Percentiles rank a stretch among this genome's conserved stretches.
Evolutionary conservation across 2,113 vertebrate species (phyloP).

Genomic region (Hiodon tergisus): DNA sequence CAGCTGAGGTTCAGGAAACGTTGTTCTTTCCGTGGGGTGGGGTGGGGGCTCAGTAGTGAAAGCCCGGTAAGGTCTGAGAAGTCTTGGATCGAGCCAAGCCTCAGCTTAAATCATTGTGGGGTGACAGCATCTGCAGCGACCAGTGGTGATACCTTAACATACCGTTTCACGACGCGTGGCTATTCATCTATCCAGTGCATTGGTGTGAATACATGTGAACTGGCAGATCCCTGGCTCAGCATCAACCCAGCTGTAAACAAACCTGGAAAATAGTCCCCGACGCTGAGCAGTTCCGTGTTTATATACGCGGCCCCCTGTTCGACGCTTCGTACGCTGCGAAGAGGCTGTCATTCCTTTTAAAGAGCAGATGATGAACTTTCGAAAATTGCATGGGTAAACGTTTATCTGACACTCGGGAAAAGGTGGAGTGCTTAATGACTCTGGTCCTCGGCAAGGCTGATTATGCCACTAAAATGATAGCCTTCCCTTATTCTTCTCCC

Average conservation of each 20-base stretch:
- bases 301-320: neutral
- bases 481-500: neutral
- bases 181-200: too few relatives aligned
- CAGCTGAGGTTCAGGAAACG: too few relatives aligned
- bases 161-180: too few relatives aligned
- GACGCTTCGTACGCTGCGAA: neutral
- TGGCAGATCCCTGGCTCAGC: neutral
- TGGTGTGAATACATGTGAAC: too few relatives aligned
- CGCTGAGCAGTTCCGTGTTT: neutral
- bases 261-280: neutral
- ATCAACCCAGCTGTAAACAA: neutral
- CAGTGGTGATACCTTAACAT: too few relatives aligned
- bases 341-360: neutral
- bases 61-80: too few relatives aligned
- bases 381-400: slow-evolving; percentile 2
- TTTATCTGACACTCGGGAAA: slow-evolving; percentile 15
- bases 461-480: neutral
- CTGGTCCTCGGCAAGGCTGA: neutral
- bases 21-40: too few relatives aligned
- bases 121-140: too few relatives aligned
- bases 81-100: too few relatives aligned
- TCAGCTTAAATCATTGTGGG: too few relatives aligned
- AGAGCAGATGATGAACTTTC: neutral
- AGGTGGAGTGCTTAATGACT: slow-evolving; percentile 16
- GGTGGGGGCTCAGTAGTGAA: too few relatives aligned